A percentile compares a stretch with the other conserved stretches of the same genome.
These are phyloP conservation scores for Alligator mississippiensis DNA, from an alignment of 2,113 vertebrate species.

Conservation along the genomic window DNA sequence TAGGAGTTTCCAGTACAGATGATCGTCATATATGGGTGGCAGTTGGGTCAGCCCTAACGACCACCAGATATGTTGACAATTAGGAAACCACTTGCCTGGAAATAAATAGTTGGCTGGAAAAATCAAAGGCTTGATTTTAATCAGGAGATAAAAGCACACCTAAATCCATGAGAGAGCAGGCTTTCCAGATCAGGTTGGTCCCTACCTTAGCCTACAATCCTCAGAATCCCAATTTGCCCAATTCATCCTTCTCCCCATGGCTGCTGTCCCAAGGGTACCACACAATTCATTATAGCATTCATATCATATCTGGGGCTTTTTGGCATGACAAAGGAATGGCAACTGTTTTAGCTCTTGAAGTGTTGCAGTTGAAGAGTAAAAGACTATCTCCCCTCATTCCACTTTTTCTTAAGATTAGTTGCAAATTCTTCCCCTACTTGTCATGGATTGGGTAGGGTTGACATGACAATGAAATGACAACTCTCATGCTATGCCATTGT, in stretches of 20 bases:
- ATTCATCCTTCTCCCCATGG: not conserved
- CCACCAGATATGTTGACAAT: too few species aligned
- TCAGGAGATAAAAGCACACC: not conserved
- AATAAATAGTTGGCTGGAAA: not conserved
- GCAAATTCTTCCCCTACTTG: not conserved
- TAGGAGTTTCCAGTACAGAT: too few species aligned
- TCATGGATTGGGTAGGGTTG: not conserved
- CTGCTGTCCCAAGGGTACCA: not conserved
- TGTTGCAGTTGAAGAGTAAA: not conserved
- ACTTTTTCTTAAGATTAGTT: not conserved
- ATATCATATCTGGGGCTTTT: not conserved
- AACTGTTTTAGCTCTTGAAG: not conserved
- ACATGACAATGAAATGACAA: not conserved
- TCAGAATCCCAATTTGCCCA: too few species aligned
- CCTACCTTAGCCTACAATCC: not conserved
- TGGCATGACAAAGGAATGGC: not conserved
- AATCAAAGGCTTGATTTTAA: not conserved
- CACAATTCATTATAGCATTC: not conserved
- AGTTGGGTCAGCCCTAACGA: too few species aligned
- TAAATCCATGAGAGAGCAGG: not conserved
- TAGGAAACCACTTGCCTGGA: too few species aligned
- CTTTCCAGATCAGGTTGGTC: not conserved
- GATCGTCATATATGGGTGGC: too few species aligned
- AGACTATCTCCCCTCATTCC: not conserved
- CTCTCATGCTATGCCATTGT: accelerated